phyloP scores from a whole-genome alignment of 92 coral and sea anemone genomes.

The Parazoanthus swiftii region DNA sequence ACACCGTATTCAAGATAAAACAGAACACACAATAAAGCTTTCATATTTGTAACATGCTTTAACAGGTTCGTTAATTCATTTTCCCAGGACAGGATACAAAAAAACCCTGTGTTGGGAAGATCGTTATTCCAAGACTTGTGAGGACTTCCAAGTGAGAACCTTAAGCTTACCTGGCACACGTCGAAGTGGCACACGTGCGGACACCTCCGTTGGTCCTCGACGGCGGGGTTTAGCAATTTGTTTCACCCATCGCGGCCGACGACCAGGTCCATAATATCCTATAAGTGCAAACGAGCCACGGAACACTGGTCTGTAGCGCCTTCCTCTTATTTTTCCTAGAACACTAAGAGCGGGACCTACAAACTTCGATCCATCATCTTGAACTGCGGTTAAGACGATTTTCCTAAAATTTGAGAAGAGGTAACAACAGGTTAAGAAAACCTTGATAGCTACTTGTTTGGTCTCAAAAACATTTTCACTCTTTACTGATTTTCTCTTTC shows the following conservation, averaged over 20 bases:
- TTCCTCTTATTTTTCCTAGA: slow-evolving; percentile 34
- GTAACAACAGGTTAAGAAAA: background rate
- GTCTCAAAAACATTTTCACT: no score
- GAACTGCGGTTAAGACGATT: slow-evolving; percentile 58
- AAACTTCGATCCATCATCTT: slow-evolving; percentile 45
- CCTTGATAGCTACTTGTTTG: no score
- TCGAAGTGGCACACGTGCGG: slow-evolving; percentile 11
- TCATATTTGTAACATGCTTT: no score
- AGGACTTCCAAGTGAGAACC: no score
- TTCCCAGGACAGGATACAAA: no score
- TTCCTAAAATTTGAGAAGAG: background rate
- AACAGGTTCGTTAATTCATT: no score
- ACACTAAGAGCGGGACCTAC: slow-evolving; percentile 43
- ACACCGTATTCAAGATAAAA: no score
- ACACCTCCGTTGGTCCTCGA: slow-evolving; percentile 16
- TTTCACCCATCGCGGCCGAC: slow-evolving; percentile 32
- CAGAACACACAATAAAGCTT: no score
- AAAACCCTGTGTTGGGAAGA: no score
- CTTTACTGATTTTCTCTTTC: no score
- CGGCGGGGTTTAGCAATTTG: slow-evolving; percentile 1
- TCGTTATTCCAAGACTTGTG: no score
- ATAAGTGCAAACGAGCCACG: slow-evolving; percentile 30
- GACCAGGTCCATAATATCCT: slow-evolving; percentile 26
- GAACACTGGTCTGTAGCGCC: slow-evolving; percentile 15
- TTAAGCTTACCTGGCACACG: slow-evolving; percentile 1